Evolutionary conservation across 2,797 vertebrate species (phyloP).

Genomic region (Sphaeramia orbicularis): DNA sequence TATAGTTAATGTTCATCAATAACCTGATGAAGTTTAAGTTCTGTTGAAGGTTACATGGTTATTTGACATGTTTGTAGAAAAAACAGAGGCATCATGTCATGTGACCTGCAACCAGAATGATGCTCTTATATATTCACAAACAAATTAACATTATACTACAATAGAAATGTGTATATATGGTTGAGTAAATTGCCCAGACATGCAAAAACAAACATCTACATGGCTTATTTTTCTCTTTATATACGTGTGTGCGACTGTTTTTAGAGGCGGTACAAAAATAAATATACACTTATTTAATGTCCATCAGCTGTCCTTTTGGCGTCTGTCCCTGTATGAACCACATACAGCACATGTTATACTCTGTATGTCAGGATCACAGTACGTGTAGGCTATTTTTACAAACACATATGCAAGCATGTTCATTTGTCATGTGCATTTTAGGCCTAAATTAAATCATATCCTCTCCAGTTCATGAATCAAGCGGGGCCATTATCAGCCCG

Average conservation of each 20-base stretch:
- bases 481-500: constrained; percentile 16
- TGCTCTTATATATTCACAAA: no score
- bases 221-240: no score
- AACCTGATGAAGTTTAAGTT: neutral
- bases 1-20: no score
- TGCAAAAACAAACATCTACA: no score
- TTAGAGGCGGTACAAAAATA: no score
- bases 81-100: neutral
- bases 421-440: constrained; percentile 27
- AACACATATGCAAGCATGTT: neutral
- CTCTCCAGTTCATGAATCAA: constrained; percentile 9
- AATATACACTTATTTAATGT: neutral
- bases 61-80: neutral
- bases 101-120: neutral
- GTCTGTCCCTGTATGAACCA: constrained; percentile 14
- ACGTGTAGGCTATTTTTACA: constrained; percentile 10
- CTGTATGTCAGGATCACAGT: constrained; percentile 3
- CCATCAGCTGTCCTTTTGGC: constrained; percentile 1
- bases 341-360: constrained; percentile 21
- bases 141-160: no score
- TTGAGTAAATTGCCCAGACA: no score
- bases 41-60: neutral
- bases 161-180: no score
- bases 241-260: no score
- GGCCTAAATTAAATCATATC: neutral